These are phyloP conservation scores for Campoplex nolae DNA, from an alignment of 2,888 invertebrate genomes.

Conservation along the genomic window DNA sequence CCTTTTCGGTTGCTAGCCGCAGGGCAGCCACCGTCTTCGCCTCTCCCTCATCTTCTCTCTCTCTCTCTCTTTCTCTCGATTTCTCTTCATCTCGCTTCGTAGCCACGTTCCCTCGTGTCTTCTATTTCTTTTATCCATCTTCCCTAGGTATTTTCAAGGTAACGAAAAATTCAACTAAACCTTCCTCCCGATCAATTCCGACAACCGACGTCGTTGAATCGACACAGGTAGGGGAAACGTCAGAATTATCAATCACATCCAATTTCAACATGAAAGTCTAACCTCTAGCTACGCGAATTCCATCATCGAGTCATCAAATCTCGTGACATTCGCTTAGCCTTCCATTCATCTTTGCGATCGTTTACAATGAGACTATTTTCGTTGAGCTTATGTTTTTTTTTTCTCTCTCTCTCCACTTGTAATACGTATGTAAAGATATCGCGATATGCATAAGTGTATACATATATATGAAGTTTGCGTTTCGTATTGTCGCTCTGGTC, in stretches of 20 bases:
- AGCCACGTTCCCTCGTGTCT: slow-evolving; percentile 48
- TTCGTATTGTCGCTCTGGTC: slow-evolving; percentile 56
- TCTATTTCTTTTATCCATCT: slow-evolving; percentile 36
- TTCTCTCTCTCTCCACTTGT: neutral
- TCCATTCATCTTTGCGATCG: slow-evolving; percentile 37
- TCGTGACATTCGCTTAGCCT: slow-evolving; percentile 38
- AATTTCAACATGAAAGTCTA: slow-evolving; percentile 14
- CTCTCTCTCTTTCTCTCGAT: slow-evolving; percentile 66
- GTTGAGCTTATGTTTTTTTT: slow-evolving; percentile 20
- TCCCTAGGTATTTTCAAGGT: slow-evolving; percentile 46
- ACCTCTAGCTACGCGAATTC: neutral
- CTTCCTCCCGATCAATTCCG: neutral
- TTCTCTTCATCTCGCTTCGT: slow-evolving; percentile 25
- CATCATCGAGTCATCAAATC: slow-evolving; percentile 55
- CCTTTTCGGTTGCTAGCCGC: slow-evolving; percentile 82
- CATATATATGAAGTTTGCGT: slow-evolving; percentile 28
- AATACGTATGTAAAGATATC: slow-evolving; percentile 12
- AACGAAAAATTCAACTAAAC: slow-evolving; percentile 22
- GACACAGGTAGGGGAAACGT: slow-evolving; percentile 16
- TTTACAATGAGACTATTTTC: slow-evolving; percentile 47
- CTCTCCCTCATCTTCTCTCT: slow-evolving; percentile 50
- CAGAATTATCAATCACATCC: neutral
- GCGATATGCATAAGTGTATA: neutral
- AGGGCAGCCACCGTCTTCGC: slow-evolving; percentile 76
- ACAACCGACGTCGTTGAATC: neutral